phyloP scores from a whole-genome alignment of 1,140 invertebrate species.

The Heliconius eleuchia region DNA sequence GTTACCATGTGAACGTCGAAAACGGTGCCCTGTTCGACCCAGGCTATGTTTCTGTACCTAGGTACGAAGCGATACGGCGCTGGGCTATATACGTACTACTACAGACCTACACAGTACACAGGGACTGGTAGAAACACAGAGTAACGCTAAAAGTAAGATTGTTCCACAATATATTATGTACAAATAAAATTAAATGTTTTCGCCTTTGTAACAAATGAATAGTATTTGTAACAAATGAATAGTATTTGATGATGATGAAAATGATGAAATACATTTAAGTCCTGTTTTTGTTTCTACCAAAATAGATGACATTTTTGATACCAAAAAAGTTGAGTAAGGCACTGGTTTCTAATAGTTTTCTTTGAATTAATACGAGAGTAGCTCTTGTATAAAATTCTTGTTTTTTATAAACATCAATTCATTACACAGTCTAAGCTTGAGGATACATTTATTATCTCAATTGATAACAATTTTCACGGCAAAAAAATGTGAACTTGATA shows the following conservation, averaged over 20 bases:
- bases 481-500: neutral
- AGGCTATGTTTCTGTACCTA: slow-evolving; percentile 52
- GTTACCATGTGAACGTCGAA: slow-evolving; percentile 63
- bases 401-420: neutral
- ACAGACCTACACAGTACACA: slow-evolving; percentile 49
- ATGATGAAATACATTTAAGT: too few species aligned
- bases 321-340: too few species aligned
- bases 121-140: slow-evolving; percentile 52
- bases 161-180: neutral
- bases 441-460: neutral
- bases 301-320: too few species aligned
- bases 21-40: slow-evolving; percentile 28
- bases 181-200: neutral
- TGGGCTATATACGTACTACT: slow-evolving; percentile 46
- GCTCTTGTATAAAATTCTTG: neutral
- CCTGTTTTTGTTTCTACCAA: too few species aligned
- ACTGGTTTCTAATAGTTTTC: neutral
- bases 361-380: too few species aligned
- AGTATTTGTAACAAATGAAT: too few species aligned
- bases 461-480: neutral
- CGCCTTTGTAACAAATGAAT: too few species aligned
- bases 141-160: slow-evolving; percentile 55
- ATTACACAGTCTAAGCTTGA: neutral
- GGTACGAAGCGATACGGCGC: slow-evolving; percentile 57
- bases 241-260: too few species aligned